Conservation (phyloP, 2,888 invertebrate genomes). For the Drosophila mulleri region DNA sequence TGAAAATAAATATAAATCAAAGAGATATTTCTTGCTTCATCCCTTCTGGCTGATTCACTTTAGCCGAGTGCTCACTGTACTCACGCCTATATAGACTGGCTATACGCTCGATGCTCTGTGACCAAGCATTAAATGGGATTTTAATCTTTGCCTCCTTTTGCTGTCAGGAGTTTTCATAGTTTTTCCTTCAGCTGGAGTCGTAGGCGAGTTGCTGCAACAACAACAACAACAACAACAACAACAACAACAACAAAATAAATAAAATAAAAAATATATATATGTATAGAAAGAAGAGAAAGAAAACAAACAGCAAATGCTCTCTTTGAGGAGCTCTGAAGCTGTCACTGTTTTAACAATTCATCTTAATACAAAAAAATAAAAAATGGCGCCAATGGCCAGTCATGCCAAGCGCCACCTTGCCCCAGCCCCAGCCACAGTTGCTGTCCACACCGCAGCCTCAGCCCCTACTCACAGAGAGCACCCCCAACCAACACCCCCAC, state of each 20-base stretch:
- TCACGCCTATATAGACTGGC: background rate
- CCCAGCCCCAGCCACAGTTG: background rate
- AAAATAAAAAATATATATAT: background rate
- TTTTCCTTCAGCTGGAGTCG: slow-evolving; percentile 5
- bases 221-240: background rate
- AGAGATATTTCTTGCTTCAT: too few species aligned
- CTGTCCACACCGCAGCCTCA: background rate
- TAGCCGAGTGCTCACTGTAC: slow-evolving; percentile 1
- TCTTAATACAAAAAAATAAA: slow-evolving; percentile 71
- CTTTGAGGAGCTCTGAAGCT: slow-evolving; percentile 44
- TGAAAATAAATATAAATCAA: too few species aligned
- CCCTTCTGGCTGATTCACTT: too few species aligned
- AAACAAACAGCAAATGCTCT: background rate
- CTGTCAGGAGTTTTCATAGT: slow-evolving; percentile 10
- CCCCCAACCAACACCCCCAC: too few species aligned
- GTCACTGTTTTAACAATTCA: slow-evolving; percentile 75
- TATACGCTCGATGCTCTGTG: background rate
- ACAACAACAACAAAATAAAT: background rate
- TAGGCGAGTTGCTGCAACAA: background rate
- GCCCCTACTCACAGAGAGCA: too few species aligned
- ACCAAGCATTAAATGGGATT: slow-evolving; percentile 24
- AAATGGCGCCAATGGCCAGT: slow-evolving; percentile 72
- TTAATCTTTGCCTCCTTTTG: slow-evolving; percentile 18
- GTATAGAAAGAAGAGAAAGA: too few species aligned
- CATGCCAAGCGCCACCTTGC: slow-evolving; percentile 22